Percentiles rank a stretch among this genome's conserved stretches.
These are phyloP conservation scores for Aratinga solstitialis DNA, from an alignment of 2,797 vertebrate genomes.

Conservation along the genomic window DNA sequence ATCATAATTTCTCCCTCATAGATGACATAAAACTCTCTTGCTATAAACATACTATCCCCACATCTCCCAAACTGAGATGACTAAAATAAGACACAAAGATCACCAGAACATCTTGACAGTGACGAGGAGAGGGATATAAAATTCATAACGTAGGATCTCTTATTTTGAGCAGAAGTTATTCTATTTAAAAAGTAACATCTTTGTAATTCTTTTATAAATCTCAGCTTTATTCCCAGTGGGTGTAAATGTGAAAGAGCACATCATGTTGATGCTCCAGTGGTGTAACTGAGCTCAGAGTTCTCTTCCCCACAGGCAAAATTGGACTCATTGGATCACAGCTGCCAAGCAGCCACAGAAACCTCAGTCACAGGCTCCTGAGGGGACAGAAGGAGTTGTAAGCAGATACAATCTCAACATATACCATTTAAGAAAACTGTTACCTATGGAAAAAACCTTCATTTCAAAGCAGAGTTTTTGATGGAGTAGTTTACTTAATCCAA, in stretches of 20 bases:
- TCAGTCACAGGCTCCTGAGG: not conserved
- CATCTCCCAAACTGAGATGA: not conserved
- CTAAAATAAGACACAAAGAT: not conserved
- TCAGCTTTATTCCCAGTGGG: not conserved
- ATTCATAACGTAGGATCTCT: not conserved
- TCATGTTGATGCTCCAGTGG: rapidly evolving
- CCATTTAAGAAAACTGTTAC: not conserved
- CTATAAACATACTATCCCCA: not conserved
- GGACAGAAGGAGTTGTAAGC: not conserved
- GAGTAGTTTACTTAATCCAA: not conserved
- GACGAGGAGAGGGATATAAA: not conserved
- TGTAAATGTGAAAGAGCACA: not conserved
- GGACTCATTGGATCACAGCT: not conserved
- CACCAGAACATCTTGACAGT: not conserved
- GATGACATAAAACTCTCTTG: not conserved
- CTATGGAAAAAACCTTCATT: not conserved
- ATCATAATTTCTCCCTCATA: not conserved
- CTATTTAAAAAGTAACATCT: not conserved
- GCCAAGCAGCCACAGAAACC: not conserved
- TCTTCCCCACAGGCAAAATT: not conserved
- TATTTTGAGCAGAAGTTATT: not conserved
- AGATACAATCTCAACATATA: not conserved
- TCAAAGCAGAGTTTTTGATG: not conserved
- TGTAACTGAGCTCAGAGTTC: not conserved
- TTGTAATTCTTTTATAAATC: not conserved